Conservation (phyloP, 2,113 vertebrate species). For the Acanthochromis polyacanthus region DNA sequence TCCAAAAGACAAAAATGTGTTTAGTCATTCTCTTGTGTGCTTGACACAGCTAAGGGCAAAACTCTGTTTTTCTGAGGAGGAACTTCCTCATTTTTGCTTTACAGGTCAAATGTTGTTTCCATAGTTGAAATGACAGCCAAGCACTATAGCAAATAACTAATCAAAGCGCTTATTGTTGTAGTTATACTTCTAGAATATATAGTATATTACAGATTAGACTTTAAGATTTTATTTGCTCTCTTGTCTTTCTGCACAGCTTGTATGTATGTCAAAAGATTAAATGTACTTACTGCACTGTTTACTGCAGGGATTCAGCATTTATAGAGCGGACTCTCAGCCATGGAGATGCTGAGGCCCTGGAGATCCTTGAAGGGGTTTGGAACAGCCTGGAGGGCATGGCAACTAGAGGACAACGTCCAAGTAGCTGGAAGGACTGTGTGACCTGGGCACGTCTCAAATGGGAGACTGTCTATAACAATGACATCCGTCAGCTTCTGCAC, state of each 20-base stretch:
- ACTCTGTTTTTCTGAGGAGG: conserved; percentile 2
- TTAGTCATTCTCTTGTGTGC: conserved; percentile 28
- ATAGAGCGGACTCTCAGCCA: conserved; percentile 66
- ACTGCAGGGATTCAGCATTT: conserved; percentile 82
- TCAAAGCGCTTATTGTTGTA: neutral
- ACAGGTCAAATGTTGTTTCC: neutral
- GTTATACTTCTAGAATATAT: neutral
- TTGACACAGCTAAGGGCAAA: neutral
- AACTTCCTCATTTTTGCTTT: conserved; percentile 20
- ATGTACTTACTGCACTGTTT: neutral
- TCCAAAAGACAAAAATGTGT: conserved; percentile 7
- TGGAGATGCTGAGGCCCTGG: conserved; percentile 68
- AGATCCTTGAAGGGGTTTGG: conserved; percentile 78
- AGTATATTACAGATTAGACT: neutral
- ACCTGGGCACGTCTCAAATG: conserved; percentile 85
- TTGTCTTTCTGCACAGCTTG: neutral
- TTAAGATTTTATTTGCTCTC: neutral
- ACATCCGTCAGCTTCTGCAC: conserved; percentile 85
- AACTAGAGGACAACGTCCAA: conserved; percentile 71
- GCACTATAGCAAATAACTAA: neutral
- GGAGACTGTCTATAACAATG: conserved; percentile 84
- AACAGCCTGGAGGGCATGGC: conserved; percentile 63
- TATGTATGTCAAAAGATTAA: conserved; percentile 9
- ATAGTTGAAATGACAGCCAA: neutral
- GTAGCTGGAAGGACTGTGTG: conserved; percentile 84